These are phyloP conservation scores for Pemphigus obesinymphae DNA, from an alignment of 1,140 invertebrate species.

Conservation along the genomic window DNA sequence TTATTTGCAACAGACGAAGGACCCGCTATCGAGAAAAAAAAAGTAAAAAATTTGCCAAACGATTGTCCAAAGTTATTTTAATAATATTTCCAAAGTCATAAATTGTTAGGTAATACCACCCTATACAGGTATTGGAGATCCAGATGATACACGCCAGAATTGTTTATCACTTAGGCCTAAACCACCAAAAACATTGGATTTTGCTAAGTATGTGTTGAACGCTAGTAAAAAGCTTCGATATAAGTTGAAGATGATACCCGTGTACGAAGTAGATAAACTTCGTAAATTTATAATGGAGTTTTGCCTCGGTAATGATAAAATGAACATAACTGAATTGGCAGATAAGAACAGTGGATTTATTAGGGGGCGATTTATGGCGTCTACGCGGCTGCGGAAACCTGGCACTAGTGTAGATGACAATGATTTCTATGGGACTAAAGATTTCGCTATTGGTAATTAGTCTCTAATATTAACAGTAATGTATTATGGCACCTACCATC, in stretches of 20 bases:
- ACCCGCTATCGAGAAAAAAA: not conserved
- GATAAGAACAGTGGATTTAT: not conserved
- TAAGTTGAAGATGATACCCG: not conserved
- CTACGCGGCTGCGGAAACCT: not conserved
- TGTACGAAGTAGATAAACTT: not conserved
- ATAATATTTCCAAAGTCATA: not conserved
- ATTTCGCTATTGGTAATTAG: slow-evolving; percentile 23
- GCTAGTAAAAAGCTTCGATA: not conserved
- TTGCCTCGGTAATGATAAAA: slow-evolving; percentile 1
- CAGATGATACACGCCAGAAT: slow-evolving; percentile 68
- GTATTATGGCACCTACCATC: too few relatives aligned
- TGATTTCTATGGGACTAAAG: not conserved
- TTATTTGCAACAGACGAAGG: not conserved
- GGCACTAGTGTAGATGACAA: not conserved
- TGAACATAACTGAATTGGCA: not conserved
- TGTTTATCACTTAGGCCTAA: slow-evolving; percentile 65
- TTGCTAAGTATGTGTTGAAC: slow-evolving; percentile 8
- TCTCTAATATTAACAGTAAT: not conserved
- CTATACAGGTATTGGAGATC: slow-evolving; percentile 63
- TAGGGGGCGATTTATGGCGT: not conserved
- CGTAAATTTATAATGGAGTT: slow-evolving; percentile 8
- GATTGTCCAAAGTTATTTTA: not conserved
- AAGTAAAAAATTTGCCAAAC: too few relatives aligned
- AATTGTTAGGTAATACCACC: slow-evolving; percentile 56
- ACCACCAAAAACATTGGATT: slow-evolving; percentile 56